phyloP scores from a whole-genome alignment of 2,888 invertebrate species.

The Cremastinae sp. region DNA sequence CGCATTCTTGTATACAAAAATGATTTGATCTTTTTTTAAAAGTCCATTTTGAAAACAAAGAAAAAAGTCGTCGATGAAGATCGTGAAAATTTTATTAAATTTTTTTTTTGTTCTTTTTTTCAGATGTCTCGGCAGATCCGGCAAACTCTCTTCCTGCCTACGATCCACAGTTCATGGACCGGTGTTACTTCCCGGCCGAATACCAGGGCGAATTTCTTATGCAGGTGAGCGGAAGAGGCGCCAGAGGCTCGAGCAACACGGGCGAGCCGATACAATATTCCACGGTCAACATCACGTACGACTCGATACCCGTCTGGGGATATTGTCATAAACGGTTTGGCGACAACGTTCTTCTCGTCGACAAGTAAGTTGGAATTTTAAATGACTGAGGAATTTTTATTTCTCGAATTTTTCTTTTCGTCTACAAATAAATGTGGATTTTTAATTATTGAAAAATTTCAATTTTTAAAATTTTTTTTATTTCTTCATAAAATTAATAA shows the following conservation, averaged over 20 bases:
- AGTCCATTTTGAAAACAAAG: not conserved
- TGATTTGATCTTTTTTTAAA: not conserved
- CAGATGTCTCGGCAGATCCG: slow-evolving; percentile 63
- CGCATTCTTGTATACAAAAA: not conserved
- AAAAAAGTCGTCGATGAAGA: not conserved
- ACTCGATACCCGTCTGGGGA: slow-evolving; percentile 85
- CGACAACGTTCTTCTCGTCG: slow-evolving; percentile 84
- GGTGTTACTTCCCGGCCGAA: slow-evolving; percentile 85
- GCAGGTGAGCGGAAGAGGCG: slow-evolving; percentile 80
- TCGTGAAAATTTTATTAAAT: not conserved
- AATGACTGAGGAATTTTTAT: not conserved
- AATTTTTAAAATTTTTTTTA: no score
- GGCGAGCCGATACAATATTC: slow-evolving; percentile 83
- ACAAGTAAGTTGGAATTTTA: slow-evolving; percentile 80
- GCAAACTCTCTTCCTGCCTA: slow-evolving; percentile 70
- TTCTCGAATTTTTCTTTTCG: no score
- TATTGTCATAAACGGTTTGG: slow-evolving; percentile 83
- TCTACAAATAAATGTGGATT: not conserved
- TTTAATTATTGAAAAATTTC: no score
- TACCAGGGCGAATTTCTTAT: slow-evolving; percentile 85
- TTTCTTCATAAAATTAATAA: no score
- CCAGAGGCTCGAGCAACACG: slow-evolving; percentile 75
- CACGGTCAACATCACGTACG: slow-evolving; percentile 83
- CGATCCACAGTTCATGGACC: slow-evolving; percentile 74
- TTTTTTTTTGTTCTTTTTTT: slow-evolving; percentile 12